These are phyloP conservation scores for Sinohyriopsis cumingii DNA, from an alignment of 2,888 invertebrate species.

Conservation along the genomic window DNA sequence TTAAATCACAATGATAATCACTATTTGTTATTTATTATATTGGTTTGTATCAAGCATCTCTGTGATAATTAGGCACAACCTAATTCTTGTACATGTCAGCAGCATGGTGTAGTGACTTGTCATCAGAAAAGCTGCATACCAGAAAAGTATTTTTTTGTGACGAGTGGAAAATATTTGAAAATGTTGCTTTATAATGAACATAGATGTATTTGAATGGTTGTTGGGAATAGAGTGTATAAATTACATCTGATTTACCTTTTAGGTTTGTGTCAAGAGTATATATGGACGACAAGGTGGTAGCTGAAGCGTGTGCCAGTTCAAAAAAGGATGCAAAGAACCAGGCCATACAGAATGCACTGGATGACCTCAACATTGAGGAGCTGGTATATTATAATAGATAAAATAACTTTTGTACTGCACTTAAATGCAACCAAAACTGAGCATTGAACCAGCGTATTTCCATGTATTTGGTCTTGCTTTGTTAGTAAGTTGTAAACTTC, in stretches of 20 bases:
- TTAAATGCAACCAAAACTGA: neutral
- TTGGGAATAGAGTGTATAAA: neutral
- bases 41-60: too few species aligned
- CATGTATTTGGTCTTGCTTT: neutral
- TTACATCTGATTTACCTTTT: conserved; percentile 3
- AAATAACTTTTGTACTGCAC: too few species aligned
- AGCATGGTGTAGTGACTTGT: too few species aligned
- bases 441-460: neutral
- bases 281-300: conserved; percentile 39
- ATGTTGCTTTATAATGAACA: too few species aligned
- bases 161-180: neutral
- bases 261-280: conserved; percentile 49
- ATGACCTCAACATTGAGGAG: conserved; percentile 47
- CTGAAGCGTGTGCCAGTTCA: conserved; percentile 41
- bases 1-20: too few species aligned
- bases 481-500: neutral
- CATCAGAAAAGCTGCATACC: neutral
- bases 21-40: too few species aligned
- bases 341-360: conserved; percentile 63
- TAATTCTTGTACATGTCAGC: too few species aligned
- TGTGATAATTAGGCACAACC: too few species aligned
- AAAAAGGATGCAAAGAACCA: conserved; percentile 63
- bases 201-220: too few species aligned
- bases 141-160: neutral
- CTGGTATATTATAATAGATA: conserved; percentile 18